These are phyloP conservation scores for Hesperophylax magnus DNA, from an alignment of 1,140 invertebrate species.

Conservation along the genomic window DNA sequence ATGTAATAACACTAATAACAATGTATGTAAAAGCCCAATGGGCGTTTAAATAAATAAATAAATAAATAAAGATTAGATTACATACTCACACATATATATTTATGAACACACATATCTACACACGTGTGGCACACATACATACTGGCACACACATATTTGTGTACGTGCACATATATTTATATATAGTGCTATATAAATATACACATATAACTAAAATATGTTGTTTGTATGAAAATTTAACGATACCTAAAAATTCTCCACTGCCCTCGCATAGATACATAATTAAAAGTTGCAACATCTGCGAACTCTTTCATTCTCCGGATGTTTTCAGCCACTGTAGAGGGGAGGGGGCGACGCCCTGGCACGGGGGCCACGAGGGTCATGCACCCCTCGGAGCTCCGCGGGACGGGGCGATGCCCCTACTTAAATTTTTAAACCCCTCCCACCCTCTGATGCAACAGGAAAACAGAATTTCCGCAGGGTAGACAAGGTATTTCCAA, in stretches of 20 bases:
- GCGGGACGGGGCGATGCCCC: constrained; percentile 36
- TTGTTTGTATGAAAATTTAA: no score
- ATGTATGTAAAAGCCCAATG: no score
- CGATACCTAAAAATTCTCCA: neutral
- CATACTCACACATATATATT: no score
- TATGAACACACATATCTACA: no score
- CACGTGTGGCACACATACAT: no score
- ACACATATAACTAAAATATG: no score
- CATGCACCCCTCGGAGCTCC: neutral
- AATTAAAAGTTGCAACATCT: neutral
- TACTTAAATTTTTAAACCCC: constrained; percentile 42
- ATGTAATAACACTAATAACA: no score
- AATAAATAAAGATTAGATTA: no score
- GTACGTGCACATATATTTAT: no score
- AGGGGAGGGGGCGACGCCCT: neutral
- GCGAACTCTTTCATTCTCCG: neutral
- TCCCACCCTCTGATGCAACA: constrained; percentile 27
- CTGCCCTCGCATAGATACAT: neutral
- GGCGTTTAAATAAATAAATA: no score
- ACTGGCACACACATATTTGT: no score
- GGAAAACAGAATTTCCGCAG: constrained; percentile 19
- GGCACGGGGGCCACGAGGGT: constrained; percentile 1
- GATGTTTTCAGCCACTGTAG: neutral
- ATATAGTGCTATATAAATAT: no score
- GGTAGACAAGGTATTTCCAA: neutral